These are phyloP conservation scores for Lapara coniferarum DNA, from an alignment of 2,888 invertebrate species.

Conservation along the genomic window DNA sequence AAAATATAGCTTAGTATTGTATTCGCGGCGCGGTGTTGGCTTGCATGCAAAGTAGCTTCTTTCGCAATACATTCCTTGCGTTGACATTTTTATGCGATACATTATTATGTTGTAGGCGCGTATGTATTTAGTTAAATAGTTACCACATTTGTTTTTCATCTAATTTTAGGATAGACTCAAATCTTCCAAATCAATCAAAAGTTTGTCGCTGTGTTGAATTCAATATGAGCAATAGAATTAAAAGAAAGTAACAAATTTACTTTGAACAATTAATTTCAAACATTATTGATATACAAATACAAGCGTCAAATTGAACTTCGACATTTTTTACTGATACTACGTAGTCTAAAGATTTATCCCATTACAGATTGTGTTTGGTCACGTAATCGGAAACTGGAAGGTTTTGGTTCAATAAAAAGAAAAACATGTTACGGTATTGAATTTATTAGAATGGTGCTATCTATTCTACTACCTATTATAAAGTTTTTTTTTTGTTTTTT, in stretches of 20 bases:
- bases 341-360: not conserved
- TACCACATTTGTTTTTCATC: constrained; percentile 10
- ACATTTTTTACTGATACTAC: not conserved
- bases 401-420: not conserved
- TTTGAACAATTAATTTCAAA: constrained; percentile 2
- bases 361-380: constrained; percentile 18
- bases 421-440: not conserved
- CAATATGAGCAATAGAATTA: too few relatives aligned
- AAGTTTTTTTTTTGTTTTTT: too few relatives aligned
- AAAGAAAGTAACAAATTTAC: not conserved
- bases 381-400: not conserved
- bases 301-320: not conserved
- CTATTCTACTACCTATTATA: not conserved
- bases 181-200: not conserved
- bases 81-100: constrained; percentile 46
- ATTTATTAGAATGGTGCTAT: not conserved
- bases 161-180: not conserved
- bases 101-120: constrained; percentile 7
- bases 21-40: constrained; percentile 53
- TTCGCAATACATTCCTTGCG: constrained; percentile 62
- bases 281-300: too few relatives aligned
- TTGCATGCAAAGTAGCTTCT: constrained; percentile 64
- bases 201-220: not conserved
- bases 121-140: not conserved
- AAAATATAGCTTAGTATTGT: constrained; percentile 49